Conservation (phyloP, 1,140 invertebrate species). For the Lepidostoma basale region DNA sequence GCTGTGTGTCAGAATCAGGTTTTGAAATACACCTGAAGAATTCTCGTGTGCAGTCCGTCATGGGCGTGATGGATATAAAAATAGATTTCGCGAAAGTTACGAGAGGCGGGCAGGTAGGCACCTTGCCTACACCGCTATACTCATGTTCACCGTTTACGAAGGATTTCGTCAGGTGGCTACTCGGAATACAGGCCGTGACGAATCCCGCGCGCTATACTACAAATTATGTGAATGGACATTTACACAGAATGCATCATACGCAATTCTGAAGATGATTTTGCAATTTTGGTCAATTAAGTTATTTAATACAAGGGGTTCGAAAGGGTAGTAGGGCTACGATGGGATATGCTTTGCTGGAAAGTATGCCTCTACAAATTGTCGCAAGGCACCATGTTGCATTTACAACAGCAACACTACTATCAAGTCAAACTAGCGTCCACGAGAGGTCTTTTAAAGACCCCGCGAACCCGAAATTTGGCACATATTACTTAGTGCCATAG, state of each 20-base stretch:
- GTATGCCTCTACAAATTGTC: too few species aligned
- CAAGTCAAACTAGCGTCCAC: too few species aligned
- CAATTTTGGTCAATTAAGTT: background rate
- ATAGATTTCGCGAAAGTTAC: slow-evolving; percentile 13
- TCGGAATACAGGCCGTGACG: background rate
- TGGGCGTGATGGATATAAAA: slow-evolving; percentile 3
- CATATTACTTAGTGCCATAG: too few species aligned
- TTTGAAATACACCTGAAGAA: background rate
- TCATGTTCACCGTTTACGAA: background rate
- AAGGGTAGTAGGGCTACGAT: too few species aligned
- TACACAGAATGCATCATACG: background rate
- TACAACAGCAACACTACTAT: too few species aligned
- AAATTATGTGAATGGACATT: background rate
- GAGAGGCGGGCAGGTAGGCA: background rate
- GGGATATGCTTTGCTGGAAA: too few species aligned
- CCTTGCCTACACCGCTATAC: background rate
- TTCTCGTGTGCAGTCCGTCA: background rate
- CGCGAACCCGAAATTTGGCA: too few species aligned
- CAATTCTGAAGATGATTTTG: background rate
- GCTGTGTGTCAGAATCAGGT: background rate
- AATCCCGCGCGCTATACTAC: background rate
- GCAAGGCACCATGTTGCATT: too few species aligned
- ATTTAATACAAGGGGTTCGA: too few species aligned
- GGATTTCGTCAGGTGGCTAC: too few species aligned
- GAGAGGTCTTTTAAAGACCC: too few species aligned